Base-by-base conservation (phyloP, 2,113 vertebrate genomes). In the Forbesichthys papilliferus region DNA sequence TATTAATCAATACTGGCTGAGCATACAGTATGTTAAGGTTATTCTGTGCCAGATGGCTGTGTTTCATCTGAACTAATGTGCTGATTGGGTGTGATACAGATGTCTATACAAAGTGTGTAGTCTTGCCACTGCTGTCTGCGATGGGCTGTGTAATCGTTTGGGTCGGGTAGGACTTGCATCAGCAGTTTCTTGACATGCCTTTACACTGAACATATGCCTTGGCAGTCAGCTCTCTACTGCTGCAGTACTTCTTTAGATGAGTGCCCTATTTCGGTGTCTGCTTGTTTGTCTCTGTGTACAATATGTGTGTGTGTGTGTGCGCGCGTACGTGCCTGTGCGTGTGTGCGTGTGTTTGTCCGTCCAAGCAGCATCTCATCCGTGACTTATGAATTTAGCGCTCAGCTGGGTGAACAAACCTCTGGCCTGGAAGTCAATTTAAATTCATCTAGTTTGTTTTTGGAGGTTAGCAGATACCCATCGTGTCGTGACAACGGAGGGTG, bases 301-400 rank as follows among this genome's bases (percentile, higher is more conserved):
- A 2, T 27, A 8, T 42, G 33, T 48, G 54, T 48, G 27, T 27
- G 27, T 27, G 27, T 27, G 27, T 27, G 27, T 27, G 27, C 2
- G 27, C 2, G 27, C 2, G 27, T 27, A 2, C 27, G 27, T 27
- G 27, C 27, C 27, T 27, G 27, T 3, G 27, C 27, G 27, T 27
- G 27, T 27, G 27, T 27, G 27, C 27, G 18, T 52, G 14, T 51
- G 14, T 48, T 3, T 33, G n/a, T 68, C 53, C 48, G 47, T 52
- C 11, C 0, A 14, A 56, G 33, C 47, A 62, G 68, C 68, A 62
- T 46, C 63, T 75, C 42, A 56, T 61, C 69, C 64, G 53, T 74
- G 73, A 76, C 76, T 52, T 16, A 76, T 68, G 60, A 42, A 68
- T 71, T 73, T 53, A 64, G 62, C 54, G 59, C 63, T 34, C 16